Evolutionary conservation across 2,888 invertebrate genomes (phyloP), one percentile per base, ranked within the genome.

Genomic region (Biston betularia): DNA sequence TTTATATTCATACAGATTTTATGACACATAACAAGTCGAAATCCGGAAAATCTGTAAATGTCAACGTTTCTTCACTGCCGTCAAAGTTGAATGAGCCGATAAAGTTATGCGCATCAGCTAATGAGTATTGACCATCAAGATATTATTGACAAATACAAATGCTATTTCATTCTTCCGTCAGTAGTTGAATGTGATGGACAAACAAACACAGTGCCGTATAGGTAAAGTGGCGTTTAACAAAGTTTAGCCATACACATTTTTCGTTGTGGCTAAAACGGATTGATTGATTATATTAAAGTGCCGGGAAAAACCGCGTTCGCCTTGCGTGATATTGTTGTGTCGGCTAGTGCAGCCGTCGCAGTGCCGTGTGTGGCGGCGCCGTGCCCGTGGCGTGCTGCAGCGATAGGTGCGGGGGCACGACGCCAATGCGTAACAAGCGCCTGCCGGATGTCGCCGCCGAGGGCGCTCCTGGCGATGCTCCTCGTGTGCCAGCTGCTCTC

Each of bases 381-480:
- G 61, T 56, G 56, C 48, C 58, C 48, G 63, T 50, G 65, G 65
- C 62, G 72, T 62, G 68, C 86, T 84, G 81, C 81, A 86, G 90
- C 82, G 84, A 90, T 90, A 87, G 91, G 91, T 83, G 84, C 80
- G 75, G 81, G 78, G 84, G 82, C 75, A 83, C 86, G 86, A 83
- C 81, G 89, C 87, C 91, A 92, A 93, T 93, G 93, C 92, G 90
- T 88, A 86, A 88, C 88, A 89, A 89, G 87, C 88, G 89, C 79
- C 79, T 82, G 86, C 86, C 83, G 84, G 79, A 93, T 93, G 93
- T 90, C 92, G 89, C 92, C 93, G 90, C 89, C 92, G 90, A 89
- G 93, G 88, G 93, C 93, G 87, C 84, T 93, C 85, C 90, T 93
- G 79, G 92, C 92, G 86, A 87, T 82, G 77, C 88, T 93, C 76